Base-by-base conservation (phyloP, 2,888 invertebrate species). In the Eurytoma californica region DNA sequence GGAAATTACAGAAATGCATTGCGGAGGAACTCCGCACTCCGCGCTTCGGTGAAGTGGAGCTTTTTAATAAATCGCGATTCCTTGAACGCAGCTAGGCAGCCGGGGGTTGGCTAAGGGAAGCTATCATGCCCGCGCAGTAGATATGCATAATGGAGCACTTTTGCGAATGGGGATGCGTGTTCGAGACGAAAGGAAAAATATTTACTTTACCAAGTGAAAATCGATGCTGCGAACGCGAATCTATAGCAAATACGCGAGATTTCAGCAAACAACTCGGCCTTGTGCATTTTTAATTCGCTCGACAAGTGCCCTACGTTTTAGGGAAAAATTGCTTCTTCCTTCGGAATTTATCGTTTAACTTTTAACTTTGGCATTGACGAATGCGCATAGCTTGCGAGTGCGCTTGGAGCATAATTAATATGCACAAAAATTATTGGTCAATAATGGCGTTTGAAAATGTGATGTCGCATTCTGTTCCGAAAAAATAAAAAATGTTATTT, bases 1-100 rank as follows among this genome's bases (percentile, higher is more conserved):
- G 75, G 69, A 81, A 81, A 81, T 81, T 81, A 79, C 72, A 72
- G 74, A 76, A 76, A 74, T 77, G 80, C 72, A 67, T 80, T 30
- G 24, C 61, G 53, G 49, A 39, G 9, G 7, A 18, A 60, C 20
- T 51, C 4, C 18, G 24, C 20, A 20, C 61, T 18, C 49, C 49
- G 63, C 66, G 72, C 65, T 73, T 63, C 76, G 57, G 2, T 24
- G 66, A 28, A 72, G 75, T 72, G 69, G 49, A 28, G 57, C 66
- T 80, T 80, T 78, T 80, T 77, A 80, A 80, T 80, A 78, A 75
- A 80, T 80, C 77, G 69, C 49, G 65, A 72, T 57, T 20, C 57
- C 55, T 24, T 55, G 51, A 49, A 57, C n/a, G 55, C 61, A 12
- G 24, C 39, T 9, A 55, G 9, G n/a, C 20, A 47, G 3, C 13